Conservation (phyloP, 1,140 invertebrate genomes). For the Akabosia matsudoensis region DNA sequence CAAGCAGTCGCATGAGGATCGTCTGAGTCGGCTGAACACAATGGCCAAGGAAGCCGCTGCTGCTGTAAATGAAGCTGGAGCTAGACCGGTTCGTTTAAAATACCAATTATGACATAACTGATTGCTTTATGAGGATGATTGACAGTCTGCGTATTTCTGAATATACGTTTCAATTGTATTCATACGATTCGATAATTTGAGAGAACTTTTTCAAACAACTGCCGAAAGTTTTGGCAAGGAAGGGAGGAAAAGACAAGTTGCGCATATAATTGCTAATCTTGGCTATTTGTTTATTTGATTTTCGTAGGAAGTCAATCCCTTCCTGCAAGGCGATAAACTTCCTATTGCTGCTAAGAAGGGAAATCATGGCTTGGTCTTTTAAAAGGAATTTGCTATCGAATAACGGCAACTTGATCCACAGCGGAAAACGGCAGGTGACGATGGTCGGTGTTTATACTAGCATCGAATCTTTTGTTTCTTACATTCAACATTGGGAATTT, state of each 20-base stretch:
- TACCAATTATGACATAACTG: conserved; percentile 19
- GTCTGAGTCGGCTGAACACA: conserved; percentile 33
- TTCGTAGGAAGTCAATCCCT: conserved; percentile 67
- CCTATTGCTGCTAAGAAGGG: conserved; percentile 86
- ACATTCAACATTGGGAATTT: too few species aligned
- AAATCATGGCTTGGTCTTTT: conserved; percentile 28
- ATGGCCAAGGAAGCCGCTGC: conserved; percentile 36
- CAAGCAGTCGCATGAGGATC: conserved; percentile 37
- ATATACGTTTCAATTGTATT: not conserved
- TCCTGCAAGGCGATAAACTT: conserved; percentile 72
- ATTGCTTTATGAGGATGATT: not conserved
- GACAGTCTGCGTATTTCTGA: not conserved
- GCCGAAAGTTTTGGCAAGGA: too few species aligned
- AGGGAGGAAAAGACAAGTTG: not conserved
- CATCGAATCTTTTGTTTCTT: too few species aligned
- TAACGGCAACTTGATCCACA: too few species aligned
- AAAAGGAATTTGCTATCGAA: not conserved
- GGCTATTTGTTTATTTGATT: not conserved
- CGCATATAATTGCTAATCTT: too few species aligned
- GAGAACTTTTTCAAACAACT: too few species aligned
- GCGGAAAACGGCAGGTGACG: too few species aligned
- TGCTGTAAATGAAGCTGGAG: conserved; percentile 32
- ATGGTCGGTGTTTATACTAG: too few species aligned
- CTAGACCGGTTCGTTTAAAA: conserved; percentile 29
- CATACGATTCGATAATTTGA: too few species aligned